Evolutionary conservation across 2,888 invertebrate genomes (phyloP), one percentile per base, ranked within the genome.

Genomic region (Cinara cedri): DNA sequence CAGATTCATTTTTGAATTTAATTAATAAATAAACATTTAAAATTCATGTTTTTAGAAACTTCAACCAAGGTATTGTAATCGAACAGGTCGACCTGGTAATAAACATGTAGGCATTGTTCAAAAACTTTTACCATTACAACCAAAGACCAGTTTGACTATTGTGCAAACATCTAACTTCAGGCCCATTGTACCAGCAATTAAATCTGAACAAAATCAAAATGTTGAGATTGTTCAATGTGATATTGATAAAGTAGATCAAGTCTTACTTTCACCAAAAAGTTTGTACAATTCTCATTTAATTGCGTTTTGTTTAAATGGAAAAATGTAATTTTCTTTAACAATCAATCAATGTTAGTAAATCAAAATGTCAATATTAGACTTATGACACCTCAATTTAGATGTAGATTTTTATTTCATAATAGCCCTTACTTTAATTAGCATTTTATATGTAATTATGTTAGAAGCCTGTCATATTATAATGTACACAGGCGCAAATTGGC

Each of bases 21-120:
- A 34, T 34, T 34, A 34, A 34, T 34, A 34, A 34, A 4, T 6
- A 34, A 34, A 4, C 6, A 34, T 24, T 16, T 66, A 16, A 49
- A 54, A 14, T 51, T 82, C 65, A 63, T 21, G 65, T 82, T 84
- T 34, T 1, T 81, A 87, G 87, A 87, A 87, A 84, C 87, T 87
- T 78, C 85, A 86, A 81, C 86, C 87, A 16, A 86, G 87, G 55
- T 88, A 86, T 83, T 86, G 86, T 81, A 87, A 87, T 80, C 83
- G 86, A n/a, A 83, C 85, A 11, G 86, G 86, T 16, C 83, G 86
- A 57, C 85, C 87, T 21, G 85, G 87, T 60, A 85, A 85, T 3
- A 84, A 86, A 4, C 72, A 81, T 34, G 90, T 90, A 84, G 90
- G 93, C 6, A 90, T 94, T 1, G 92, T 94, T 24, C 93, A 93